These are phyloP conservation scores for Zophobas atratus DNA, from an alignment of 1,140 invertebrate genomes.

Conservation along the genomic window DNA sequence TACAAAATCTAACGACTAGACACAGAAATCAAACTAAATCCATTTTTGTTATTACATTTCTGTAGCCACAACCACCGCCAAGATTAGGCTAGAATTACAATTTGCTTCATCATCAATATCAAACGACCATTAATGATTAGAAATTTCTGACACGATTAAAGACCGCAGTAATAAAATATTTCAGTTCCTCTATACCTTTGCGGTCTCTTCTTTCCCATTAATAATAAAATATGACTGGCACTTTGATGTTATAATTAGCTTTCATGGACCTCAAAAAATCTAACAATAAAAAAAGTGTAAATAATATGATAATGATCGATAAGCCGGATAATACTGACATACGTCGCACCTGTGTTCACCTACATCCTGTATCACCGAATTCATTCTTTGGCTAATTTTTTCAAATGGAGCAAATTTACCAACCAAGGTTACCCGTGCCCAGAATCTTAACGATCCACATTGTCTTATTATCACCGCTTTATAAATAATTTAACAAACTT, in stretches of 20 bases:
- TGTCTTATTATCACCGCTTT: constrained; percentile 11
- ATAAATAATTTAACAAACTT: constrained; percentile 26
- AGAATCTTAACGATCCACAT: constrained; percentile 22
- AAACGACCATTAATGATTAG: neutral
- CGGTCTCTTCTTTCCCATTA: constrained; percentile 6
- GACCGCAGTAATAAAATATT: constrained; percentile 21
- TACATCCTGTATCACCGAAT: neutral
- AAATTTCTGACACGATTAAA: constrained; percentile 31
- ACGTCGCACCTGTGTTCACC: neutral
- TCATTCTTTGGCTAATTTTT: neutral
- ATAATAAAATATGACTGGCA: constrained; percentile 30
- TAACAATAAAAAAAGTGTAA: constrained; percentile 16
- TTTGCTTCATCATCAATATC: constrained; percentile 4
- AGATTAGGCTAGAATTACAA: neutral
- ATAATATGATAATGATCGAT: constrained; percentile 20
- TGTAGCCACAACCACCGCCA: neutral
- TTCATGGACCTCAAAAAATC: neutral
- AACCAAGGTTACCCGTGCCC: constrained; percentile 8
- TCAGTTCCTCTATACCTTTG: constrained; percentile 4
- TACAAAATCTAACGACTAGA: too few species aligned
- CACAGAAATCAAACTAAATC: too few species aligned
- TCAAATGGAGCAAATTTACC: neutral
- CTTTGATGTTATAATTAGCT: constrained; percentile 7
- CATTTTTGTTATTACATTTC: too few species aligned
- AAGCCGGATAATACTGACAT: neutral